phyloP scores from a whole-genome alignment of 2,888 invertebrate species.

The Platycnemis pennipes region DNA sequence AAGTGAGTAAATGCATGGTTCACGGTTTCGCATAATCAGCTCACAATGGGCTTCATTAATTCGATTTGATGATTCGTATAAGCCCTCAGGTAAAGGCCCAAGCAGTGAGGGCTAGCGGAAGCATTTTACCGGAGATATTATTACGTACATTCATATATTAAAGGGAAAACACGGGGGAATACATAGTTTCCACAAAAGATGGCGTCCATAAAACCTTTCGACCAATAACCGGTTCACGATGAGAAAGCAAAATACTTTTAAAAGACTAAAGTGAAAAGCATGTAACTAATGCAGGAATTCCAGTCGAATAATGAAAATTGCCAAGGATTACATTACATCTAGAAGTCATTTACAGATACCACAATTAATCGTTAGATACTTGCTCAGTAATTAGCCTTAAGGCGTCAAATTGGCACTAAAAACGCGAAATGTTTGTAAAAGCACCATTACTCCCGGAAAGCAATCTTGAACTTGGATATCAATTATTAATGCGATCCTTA shows the following conservation, averaged over 20 bases:
- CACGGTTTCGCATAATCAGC: background rate
- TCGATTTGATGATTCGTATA: background rate
- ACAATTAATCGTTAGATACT: background rate
- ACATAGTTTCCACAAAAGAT: background rate
- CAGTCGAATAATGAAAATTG: background rate
- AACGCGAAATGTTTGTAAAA: background rate
- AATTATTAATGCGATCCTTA: no score
- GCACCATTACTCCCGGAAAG: no score
- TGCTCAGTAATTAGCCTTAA: background rate
- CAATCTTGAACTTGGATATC: no score
- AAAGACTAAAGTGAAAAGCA: background rate
- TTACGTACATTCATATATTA: background rate
- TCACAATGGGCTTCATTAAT: background rate
- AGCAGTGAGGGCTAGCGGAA: background rate
- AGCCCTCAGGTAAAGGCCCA: background rate
- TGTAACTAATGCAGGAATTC: background rate
- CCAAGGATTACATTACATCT: background rate
- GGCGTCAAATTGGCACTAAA: background rate
- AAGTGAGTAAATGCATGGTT: background rate
- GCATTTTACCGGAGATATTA: background rate
- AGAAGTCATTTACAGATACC: background rate
- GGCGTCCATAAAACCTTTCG: background rate
- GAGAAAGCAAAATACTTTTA: background rate
- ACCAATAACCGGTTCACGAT: background rate
- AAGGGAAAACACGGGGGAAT: background rate